Evolutionary conservation across 2,888 invertebrate species (phyloP).

Genomic region (Sarcophaga rosellei): DNA sequence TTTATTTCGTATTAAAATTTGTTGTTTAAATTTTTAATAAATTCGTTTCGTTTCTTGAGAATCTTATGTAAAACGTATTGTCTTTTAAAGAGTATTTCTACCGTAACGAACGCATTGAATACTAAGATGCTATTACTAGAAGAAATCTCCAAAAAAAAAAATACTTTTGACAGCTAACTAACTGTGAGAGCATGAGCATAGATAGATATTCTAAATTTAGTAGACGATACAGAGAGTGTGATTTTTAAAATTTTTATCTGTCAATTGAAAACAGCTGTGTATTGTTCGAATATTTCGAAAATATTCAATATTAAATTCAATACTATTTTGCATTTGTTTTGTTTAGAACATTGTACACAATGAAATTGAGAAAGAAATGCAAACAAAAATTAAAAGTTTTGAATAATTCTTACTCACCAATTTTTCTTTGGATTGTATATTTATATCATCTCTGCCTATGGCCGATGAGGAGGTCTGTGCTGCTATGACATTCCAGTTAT

Average conservation of each 20-base stretch:
- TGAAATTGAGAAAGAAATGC: neutral
- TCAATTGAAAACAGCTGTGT: slow-evolving; percentile 55
- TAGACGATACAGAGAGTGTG: slow-evolving; percentile 7
- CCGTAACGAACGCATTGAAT: slow-evolving; percentile 68
- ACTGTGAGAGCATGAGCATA: slow-evolving; percentile 67
- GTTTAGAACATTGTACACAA: slow-evolving; percentile 58
- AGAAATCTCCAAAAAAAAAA: slow-evolving; percentile 75
- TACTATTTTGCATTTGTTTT: slow-evolving; percentile 41
- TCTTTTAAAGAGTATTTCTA: slow-evolving; percentile 41
- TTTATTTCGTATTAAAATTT: neutral
- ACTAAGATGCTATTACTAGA: slow-evolving; percentile 66
- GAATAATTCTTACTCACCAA: slow-evolving; percentile 75
- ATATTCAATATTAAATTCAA: slow-evolving; percentile 46
- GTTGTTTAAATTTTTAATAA: neutral
- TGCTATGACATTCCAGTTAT: slow-evolving; percentile 88
- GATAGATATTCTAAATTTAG: slow-evolving; percentile 70
- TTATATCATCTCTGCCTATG: slow-evolving; percentile 86
- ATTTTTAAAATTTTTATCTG: neutral
- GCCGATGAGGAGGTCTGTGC: slow-evolving; percentile 84
- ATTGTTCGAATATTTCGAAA: slow-evolving; percentile 47
- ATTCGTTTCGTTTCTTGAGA: neutral
- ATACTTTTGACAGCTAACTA: slow-evolving; percentile 68
- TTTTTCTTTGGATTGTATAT: slow-evolving; percentile 75
- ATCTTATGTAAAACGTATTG: slow-evolving; percentile 61
- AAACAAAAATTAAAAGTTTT: neutral